Conservation (phyloP, 2,888 invertebrate genomes). For the Tiliacea aurago region DNA sequence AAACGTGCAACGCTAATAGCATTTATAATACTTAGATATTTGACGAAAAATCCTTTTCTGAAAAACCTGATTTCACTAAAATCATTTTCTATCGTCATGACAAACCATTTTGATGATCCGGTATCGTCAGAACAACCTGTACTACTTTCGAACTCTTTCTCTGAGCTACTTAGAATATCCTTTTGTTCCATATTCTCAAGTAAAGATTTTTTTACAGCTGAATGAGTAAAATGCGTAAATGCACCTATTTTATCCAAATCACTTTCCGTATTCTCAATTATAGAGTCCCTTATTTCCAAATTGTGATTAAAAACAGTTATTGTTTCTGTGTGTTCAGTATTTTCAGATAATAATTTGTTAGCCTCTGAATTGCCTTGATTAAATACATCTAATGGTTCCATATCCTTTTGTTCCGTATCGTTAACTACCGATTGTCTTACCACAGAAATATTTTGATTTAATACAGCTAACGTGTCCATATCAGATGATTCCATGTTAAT, state of each 20-base stretch:
- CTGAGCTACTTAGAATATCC: background rate
- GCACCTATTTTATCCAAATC: constrained; percentile 12
- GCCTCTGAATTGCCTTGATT: constrained; percentile 22
- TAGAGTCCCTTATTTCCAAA: constrained; percentile 34
- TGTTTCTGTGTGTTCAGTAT: constrained; percentile 16
- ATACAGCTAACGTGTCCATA: constrained; percentile 16
- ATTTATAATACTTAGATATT: constrained; percentile 86
- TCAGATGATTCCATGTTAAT: constrained; percentile 38
- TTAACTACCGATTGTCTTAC: background rate
- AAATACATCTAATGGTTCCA: constrained; percentile 2
- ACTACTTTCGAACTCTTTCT: constrained; percentile 5
- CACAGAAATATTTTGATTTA: constrained; percentile 30
- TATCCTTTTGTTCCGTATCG: constrained; percentile 16
- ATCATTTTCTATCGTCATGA: constrained; percentile 89
- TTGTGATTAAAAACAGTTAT: constrained; percentile 24
- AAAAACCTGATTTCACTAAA: constrained; percentile 89
- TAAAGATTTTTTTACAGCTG: background rate
- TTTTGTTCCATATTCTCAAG: constrained; percentile 21
- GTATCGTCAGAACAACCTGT: constrained; percentile 42
- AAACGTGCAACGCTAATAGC: constrained; percentile 86
- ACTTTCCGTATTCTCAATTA: constrained; percentile 19
- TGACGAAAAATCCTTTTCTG: constrained; percentile 88
- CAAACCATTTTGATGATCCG: constrained; percentile 88
- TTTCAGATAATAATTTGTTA: constrained; percentile 18
- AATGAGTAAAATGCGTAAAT: constrained; percentile 15